Conservation (phyloP, 2,797 vertebrate genomes). For the Aselliscus stoliczkanus region DNA sequence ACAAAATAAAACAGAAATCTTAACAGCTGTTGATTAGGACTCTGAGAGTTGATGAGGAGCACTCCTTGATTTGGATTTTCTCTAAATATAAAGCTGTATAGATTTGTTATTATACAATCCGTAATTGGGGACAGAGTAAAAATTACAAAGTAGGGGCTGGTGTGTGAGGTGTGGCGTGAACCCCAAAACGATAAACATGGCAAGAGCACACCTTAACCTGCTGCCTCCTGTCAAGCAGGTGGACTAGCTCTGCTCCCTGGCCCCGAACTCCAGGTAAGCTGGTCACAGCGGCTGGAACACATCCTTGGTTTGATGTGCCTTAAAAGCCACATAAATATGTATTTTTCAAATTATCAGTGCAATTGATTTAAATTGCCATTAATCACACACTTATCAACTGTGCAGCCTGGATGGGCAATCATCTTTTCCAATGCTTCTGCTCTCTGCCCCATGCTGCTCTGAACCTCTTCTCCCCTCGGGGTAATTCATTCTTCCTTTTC, state of each 20-base stretch:
- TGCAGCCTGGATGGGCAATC: slow-evolving; percentile 67
- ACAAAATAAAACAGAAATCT: not conserved
- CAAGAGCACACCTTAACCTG: not conserved
- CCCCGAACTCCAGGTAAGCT: not conserved
- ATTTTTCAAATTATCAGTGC: slow-evolving; percentile 73
- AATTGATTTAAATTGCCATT: slow-evolving; percentile 76
- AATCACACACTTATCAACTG: slow-evolving; percentile 67
- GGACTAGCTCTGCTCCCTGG: not conserved
- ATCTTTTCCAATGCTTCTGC: slow-evolving; percentile 40
- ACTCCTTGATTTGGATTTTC: slow-evolving; percentile 34
- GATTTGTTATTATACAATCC: not conserved
- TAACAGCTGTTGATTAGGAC: not conserved
- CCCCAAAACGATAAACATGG: not conserved
- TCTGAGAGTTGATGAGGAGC: not conserved
- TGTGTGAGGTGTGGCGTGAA: not conserved
- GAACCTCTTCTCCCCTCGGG: slow-evolving; percentile 31
- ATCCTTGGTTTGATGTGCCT: slow-evolving; percentile 45
- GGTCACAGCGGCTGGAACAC: not conserved
- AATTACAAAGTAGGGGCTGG: not conserved
- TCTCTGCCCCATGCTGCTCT: slow-evolving; percentile 65
- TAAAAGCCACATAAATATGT: slow-evolving; percentile 76
- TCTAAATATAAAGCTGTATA: not conserved
- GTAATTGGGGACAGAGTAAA: not conserved
- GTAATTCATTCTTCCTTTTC: slow-evolving; percentile 61
- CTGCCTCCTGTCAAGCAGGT: not conserved